These are phyloP conservation scores for Alaudala cheleensis DNA, from an alignment of 2,113 vertebrate species.

Conservation along the genomic window DNA sequence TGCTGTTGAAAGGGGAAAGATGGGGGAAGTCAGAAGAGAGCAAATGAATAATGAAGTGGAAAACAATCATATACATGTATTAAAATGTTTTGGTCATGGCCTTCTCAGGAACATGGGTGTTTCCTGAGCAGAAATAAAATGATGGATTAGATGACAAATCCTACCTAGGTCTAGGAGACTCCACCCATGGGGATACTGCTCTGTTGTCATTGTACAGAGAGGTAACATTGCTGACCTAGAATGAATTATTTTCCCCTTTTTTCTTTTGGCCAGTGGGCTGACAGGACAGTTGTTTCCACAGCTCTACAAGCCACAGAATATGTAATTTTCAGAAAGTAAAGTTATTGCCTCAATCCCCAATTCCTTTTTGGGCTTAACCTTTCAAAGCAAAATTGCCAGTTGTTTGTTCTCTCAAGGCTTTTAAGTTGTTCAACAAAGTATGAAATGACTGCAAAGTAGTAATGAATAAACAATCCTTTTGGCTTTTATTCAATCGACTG, in stretches of 20 bases:
- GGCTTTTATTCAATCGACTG: conserved; percentile 2
- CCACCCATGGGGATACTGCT: neutral
- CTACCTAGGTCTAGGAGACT: neutral
- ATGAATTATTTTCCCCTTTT: neutral
- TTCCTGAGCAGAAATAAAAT: neutral
- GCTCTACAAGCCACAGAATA: neutral
- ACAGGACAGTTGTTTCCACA: neutral
- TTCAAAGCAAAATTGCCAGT: conserved; percentile 26
- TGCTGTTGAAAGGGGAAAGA: neutral
- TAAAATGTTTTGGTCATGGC: neutral
- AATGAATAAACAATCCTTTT: conserved; percentile 16
- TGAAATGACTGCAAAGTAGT: neutral
- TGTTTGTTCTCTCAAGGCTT: conserved; percentile 37
- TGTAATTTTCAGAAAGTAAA: conserved; percentile 1
- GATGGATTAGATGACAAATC: neutral
- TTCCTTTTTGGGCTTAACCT: conserved; percentile 7
- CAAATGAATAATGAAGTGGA: neutral
- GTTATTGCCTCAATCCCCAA: neutral
- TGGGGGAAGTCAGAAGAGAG: neutral
- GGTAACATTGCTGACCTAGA: neutral
- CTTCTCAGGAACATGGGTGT: neutral
- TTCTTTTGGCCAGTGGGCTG: neutral
- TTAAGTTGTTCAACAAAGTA: conserved; percentile 35
- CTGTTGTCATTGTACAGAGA: rapidly evolving
- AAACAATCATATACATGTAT: neutral